These are phyloP conservation scores for Cuculus canorus DNA, from an alignment of 2,797 vertebrate genomes.

Conservation along the genomic window DNA sequence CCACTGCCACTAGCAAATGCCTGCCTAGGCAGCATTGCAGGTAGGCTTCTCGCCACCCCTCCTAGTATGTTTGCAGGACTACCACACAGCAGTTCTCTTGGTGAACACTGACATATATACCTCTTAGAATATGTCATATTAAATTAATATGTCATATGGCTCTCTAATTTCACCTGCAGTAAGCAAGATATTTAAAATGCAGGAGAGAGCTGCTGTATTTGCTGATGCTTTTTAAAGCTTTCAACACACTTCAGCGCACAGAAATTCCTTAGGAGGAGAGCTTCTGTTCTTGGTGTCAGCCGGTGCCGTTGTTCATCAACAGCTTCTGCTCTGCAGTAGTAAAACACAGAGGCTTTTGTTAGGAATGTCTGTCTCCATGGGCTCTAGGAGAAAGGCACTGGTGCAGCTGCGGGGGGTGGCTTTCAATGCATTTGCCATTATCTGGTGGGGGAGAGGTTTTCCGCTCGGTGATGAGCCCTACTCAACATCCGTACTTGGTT, in stretches of 20 bases:
- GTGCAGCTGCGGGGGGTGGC: background rate
- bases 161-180: background rate
- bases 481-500: rapidly evolving
- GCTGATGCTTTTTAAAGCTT: background rate
- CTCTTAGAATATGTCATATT: background rate
- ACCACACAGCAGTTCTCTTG: background rate
- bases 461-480: background rate
- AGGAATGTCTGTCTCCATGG: background rate
- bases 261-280: background rate
- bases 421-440: rapidly evolving
- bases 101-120: background rate
- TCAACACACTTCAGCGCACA: background rate
- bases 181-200: background rate
- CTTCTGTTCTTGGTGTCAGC: background rate
- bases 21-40: background rate
- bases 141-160: background rate
- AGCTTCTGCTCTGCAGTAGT: background rate
- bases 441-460: background rate
- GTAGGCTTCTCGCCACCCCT: background rate
- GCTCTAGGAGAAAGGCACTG: background rate
- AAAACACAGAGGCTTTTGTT: slow-evolving; percentile 20
- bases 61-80: background rate
- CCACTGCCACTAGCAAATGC: background rate
- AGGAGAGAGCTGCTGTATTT: background rate
- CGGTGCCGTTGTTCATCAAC: background rate